Percentiles rank a stretch among this genome's conserved stretches.
phyloP scores from a whole-genome alignment of 2,888 invertebrate genomes.

The Achlya flavicornis region DNA sequence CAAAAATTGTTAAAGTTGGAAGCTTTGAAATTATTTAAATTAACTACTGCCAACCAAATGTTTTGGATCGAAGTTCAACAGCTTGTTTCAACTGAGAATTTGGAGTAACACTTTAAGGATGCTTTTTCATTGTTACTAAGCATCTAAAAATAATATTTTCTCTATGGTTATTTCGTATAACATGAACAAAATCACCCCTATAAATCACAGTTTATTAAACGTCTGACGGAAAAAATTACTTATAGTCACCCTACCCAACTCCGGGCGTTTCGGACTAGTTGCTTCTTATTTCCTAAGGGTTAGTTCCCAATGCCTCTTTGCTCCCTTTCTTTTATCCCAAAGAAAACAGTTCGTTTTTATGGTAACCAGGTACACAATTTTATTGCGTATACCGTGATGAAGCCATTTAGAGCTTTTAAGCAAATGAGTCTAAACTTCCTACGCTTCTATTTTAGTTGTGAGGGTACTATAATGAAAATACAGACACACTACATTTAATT shows the following conservation, averaged over 20 bases:
- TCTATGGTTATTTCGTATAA: neutral
- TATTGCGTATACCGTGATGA: slow-evolving; percentile 29
- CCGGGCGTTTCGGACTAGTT: slow-evolving; percentile 32
- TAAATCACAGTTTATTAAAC: slow-evolving; percentile 16
- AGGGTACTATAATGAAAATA: neutral
- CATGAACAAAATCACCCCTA: neutral
- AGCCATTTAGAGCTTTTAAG: slow-evolving; percentile 25
- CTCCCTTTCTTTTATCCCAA: slow-evolving; percentile 27
- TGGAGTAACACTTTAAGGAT: no score
- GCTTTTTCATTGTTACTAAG: neutral
- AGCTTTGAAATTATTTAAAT: no score
- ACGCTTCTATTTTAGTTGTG: slow-evolving; percentile 4
- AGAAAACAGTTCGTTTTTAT: slow-evolving; percentile 30
- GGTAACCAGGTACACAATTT: slow-evolving; percentile 13
- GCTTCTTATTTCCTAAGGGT: slow-evolving; percentile 33
- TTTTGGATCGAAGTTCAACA: neutral
- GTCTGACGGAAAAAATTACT: slow-evolving; percentile 16
- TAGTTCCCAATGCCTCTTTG: slow-evolving; percentile 23
- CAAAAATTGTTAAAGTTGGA: no score
- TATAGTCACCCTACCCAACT: slow-evolving; percentile 37
- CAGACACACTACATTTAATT: neutral
- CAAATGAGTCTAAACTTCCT: slow-evolving; percentile 1
- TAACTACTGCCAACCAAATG: neutral
- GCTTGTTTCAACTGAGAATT: neutral
- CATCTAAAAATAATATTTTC: slow-evolving; percentile 1